These are phyloP conservation scores for Rousettus leschenaultii DNA, from an alignment of 2,113 vertebrate species.

Conservation along the genomic window DNA sequence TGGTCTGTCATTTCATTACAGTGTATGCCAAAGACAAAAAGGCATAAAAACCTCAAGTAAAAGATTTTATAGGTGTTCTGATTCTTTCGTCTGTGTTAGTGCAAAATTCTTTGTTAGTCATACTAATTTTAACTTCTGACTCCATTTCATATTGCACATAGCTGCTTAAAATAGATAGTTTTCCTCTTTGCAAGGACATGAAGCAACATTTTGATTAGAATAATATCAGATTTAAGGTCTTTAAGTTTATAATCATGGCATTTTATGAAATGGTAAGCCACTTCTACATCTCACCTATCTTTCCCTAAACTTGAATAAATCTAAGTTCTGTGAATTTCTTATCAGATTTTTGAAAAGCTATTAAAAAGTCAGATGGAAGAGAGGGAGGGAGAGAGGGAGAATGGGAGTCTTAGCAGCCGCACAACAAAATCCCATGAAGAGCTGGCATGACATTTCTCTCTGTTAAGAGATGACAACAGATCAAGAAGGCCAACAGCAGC, in stretches of 20 bases:
- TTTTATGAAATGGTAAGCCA: background rate
- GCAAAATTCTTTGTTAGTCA: background rate
- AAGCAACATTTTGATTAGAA: background rate
- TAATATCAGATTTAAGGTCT: background rate
- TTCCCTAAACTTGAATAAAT: background rate
- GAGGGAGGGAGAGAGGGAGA: too few relatives aligned
- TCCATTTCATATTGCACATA: background rate
- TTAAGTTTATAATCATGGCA: background rate
- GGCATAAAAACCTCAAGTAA: background rate
- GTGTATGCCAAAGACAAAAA: background rate
- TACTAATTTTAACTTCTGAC: constrained; percentile 6
- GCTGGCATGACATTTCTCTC: background rate
- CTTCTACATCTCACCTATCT: background rate
- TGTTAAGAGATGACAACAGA: background rate
- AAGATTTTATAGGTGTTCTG: background rate
- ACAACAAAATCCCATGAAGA: background rate
- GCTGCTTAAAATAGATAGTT: background rate
- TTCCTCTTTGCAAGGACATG: background rate
- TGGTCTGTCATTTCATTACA: background rate
- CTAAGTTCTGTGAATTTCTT: background rate
- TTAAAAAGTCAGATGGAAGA: background rate
- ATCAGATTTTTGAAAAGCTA: background rate
- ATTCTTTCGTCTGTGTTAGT: background rate
- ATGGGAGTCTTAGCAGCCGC: background rate
- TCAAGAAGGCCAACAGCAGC: background rate